These are phyloP conservation scores for Scaptomyza reducta DNA, from an alignment of 2,888 invertebrate genomes.

Conservation along the genomic window DNA sequence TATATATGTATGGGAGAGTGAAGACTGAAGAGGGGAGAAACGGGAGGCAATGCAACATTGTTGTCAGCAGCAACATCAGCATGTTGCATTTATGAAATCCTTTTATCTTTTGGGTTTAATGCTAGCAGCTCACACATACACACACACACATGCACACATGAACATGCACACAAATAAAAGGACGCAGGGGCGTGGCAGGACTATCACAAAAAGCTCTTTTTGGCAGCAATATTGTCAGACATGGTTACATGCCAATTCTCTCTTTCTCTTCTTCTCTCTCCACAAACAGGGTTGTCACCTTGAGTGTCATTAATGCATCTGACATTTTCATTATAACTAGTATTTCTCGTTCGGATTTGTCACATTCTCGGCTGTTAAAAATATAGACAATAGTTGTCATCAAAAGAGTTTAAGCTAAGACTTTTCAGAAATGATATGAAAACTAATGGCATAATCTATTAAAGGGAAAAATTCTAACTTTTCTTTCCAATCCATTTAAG, in stretches of 20 bases:
- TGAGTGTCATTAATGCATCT: constrained; percentile 82
- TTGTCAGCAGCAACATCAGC: constrained; percentile 79
- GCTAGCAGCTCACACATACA: constrained; percentile 30
- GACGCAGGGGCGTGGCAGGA: constrained; percentile 40
- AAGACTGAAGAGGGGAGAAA: neutral
- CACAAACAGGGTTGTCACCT: constrained; percentile 69
- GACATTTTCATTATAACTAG: constrained; percentile 82
- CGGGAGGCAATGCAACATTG: constrained; percentile 64
- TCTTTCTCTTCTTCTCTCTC: constrained; percentile 5
- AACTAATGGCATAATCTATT: no score
- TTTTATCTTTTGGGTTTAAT: constrained; percentile 80
- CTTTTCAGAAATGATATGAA: neutral
- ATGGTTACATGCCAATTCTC: constrained; percentile 63
- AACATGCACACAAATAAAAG: constrained; percentile 38
- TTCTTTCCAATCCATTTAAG: neutral
- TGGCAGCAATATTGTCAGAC: constrained; percentile 79
- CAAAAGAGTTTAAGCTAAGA: constrained; percentile 11
- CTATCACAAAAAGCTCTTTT: constrained; percentile 74
- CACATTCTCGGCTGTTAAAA: constrained; percentile 36
- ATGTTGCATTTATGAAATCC: constrained; percentile 82
- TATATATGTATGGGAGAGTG: constrained; percentile 12
- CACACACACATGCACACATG: neutral
- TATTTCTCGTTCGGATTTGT: constrained; percentile 34
- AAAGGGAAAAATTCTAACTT: neutral
- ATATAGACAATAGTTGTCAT: constrained; percentile 31